Percentiles rank a stretch among this genome's conserved stretches.
Conservation (phyloP, 2,797 vertebrate genomes). For the Manis crassicaudata region DNA sequence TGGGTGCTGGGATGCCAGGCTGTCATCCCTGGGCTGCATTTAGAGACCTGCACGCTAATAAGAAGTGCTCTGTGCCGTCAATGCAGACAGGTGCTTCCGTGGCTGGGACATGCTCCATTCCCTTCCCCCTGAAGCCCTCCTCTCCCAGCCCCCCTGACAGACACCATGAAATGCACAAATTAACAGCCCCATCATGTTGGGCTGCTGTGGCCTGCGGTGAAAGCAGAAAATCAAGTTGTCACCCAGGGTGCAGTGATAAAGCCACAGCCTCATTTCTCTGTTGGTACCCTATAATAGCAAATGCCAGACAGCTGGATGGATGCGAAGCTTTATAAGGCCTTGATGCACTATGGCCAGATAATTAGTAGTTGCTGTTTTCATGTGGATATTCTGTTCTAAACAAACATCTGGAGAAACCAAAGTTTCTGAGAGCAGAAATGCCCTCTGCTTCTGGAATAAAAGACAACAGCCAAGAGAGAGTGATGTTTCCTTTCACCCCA, state of each 20-base stretch:
- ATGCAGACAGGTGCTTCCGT: constrained; percentile 94
- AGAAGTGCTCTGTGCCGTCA: constrained; percentile 93
- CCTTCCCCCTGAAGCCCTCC: constrained; percentile 87
- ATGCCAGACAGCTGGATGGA: constrained; percentile 91
- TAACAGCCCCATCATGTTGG: constrained; percentile 95
- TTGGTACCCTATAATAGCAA: constrained; percentile 93
- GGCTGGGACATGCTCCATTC: constrained; percentile 91
- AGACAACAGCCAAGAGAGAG: background rate
- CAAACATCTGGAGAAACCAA: constrained; percentile 85
- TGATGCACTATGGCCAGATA: constrained; percentile 88
- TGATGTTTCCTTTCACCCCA: background rate
- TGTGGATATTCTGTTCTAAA: constrained; percentile 84
- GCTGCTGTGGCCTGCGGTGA: constrained; percentile 90
- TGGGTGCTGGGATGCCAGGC: constrained; percentile 90
- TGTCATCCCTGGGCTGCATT: constrained; percentile 91
- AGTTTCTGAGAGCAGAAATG: constrained; percentile 61
- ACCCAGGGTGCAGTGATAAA: constrained; percentile 90
- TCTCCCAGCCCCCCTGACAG: constrained; percentile 89
- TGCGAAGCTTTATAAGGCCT: constrained; percentile 87
- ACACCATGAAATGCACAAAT: constrained; percentile 94
- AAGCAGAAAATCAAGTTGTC: constrained; percentile 97
- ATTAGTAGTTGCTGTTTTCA: constrained; percentile 85
- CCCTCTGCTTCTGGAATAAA: constrained; percentile 34
- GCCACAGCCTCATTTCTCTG: constrained; percentile 90
- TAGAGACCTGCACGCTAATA: constrained; percentile 93